Conservation (phyloP, 2,797 vertebrate species). For the Poecilia velifera region DNA sequence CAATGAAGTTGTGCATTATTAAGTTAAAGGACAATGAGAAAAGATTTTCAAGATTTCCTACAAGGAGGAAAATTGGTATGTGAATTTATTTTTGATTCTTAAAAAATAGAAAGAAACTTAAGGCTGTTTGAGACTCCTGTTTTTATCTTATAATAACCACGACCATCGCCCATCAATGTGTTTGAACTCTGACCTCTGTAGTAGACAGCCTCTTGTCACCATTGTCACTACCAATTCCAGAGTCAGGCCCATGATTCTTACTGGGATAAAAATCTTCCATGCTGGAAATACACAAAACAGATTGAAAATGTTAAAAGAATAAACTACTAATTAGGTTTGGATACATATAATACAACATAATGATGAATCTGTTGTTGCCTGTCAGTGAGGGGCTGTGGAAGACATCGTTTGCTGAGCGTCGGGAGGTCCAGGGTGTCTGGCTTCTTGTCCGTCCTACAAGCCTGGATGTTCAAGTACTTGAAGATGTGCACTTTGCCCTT, state of each 20-base stretch:
- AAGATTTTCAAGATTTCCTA: background rate
- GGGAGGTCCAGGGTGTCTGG: constrained; percentile 95
- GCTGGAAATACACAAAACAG: constrained; percentile 69
- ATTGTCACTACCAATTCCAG: constrained; percentile 98
- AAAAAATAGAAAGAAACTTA: background rate
- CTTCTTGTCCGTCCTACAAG: constrained; percentile 95
- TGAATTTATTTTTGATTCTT: background rate
- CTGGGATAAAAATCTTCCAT: constrained; percentile 98
- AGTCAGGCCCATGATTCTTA: constrained; percentile 97
- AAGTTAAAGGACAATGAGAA: background rate
- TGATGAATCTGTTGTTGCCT: constrained; percentile 77
- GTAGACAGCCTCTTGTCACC: constrained; percentile 97
- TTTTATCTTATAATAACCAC: background rate
- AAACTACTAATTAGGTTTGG: background rate
- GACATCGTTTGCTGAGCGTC: constrained; percentile 89
- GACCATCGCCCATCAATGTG: background rate
- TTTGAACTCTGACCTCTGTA: constrained; percentile 86
- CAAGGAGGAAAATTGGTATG: background rate
- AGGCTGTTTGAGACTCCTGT: background rate
- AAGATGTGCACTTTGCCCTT: constrained; percentile 99
- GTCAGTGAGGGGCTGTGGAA: constrained; percentile 94
- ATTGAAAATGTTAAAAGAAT: background rate
- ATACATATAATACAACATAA: background rate
- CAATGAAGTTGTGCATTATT: background rate
- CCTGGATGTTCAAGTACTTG: constrained; percentile 97